Evolutionary conservation across 2,113 vertebrate species (phyloP).

Genomic region (Pygoscelis antarcticus): DNA sequence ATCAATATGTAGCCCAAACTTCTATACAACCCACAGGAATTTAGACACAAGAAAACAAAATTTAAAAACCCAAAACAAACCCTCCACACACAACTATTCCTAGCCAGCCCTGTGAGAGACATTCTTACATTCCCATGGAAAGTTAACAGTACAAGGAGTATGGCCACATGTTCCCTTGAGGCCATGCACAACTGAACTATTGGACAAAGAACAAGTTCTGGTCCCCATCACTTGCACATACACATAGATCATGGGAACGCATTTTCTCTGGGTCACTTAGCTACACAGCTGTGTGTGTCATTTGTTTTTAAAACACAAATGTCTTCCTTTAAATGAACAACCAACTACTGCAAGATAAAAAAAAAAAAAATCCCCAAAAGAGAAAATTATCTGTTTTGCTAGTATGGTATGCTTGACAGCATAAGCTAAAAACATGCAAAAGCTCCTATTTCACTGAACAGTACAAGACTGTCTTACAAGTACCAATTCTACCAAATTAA

Average conservation of each 20-base stretch:
- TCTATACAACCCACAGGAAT: not conserved
- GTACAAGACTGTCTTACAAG: not conserved
- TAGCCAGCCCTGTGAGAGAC: not conserved
- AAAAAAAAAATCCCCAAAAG: not conserved
- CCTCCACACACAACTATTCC: not conserved
- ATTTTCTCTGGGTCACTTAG: slow-evolving; percentile 28
- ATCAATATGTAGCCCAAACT: not conserved
- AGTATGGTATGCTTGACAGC: not conserved
- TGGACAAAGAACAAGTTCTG: not conserved
- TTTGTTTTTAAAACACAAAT: slow-evolving; percentile 40
- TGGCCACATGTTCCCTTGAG: not conserved
- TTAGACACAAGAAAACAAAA: not conserved
- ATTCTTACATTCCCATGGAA: not conserved
- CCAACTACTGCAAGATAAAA: not conserved
- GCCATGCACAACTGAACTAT: not conserved
- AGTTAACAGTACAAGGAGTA: not conserved
- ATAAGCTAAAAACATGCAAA: not conserved
- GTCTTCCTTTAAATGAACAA: not conserved
- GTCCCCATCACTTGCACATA: not conserved
- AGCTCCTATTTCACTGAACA: not conserved
- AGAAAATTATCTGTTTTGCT: not conserved
- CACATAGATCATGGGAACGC: slow-evolving; percentile 38
- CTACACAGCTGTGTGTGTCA: not conserved
- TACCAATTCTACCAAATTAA: not conserved
- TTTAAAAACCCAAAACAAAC: not conserved